Evolutionary conservation across 2,888 invertebrate species (phyloP), one percentile per base, ranked within the genome.

Genomic region (Drosophila gaucha): DNA sequence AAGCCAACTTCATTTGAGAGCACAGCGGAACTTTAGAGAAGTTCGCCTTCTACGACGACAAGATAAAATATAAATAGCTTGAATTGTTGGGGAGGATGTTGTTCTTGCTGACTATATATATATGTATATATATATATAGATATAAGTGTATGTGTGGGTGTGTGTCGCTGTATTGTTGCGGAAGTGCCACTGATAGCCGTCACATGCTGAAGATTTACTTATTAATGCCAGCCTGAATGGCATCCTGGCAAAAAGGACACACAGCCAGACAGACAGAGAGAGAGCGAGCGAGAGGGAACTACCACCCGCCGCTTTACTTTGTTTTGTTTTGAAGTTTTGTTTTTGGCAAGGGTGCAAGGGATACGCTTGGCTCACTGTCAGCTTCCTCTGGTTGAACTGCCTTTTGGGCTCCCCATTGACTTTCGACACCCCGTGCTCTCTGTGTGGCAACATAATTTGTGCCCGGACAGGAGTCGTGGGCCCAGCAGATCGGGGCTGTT

Each of bases 21-120:
- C 65, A 52, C 63, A 68, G 62, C 66, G 86, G 67, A 80, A 86
- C 70, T 86, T 86, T 74, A 72, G 71, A 74, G 80, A 80, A 84
- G 57, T 86, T 78, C 57, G 64, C 59, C 44, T 49, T 49, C 35
- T 35, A 74, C 67, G 69, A 66, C 68, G 73, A 74, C 84, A 74
- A 83, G 80, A 86, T 83, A 86, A 83, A 86, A 86, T 86, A 86
- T 86, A 83, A 86, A 83, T 83, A 84, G 84, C 68, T 70, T 66
- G 67, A 72, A 74, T 75, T 75, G 79, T 69, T 66, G 30, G 58
- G 44, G 54, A 24, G 26, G 49, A 47, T 30, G 55, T 35, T 41
- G 43, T 31, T 26, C 18, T 38, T 31, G n/a, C n/a, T n/a, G 30
- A 24, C 35, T 6, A 24, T 26, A 24, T 14, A 41, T 24, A 41